Conservation (phyloP, 2,797 vertebrate species). For the Delichon dasypus region DNA sequence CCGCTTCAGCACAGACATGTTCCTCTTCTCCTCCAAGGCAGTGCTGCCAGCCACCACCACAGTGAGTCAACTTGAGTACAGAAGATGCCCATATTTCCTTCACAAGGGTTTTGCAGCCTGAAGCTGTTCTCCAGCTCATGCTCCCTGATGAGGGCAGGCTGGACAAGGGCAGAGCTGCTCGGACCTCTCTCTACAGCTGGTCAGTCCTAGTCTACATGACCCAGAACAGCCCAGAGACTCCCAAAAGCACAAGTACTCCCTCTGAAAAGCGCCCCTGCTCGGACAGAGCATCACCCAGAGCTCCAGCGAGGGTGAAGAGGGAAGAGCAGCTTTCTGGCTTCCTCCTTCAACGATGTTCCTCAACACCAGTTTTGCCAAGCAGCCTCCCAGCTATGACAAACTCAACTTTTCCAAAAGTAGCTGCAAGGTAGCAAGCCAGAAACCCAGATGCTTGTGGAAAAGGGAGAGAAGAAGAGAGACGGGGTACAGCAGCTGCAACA, state of each 20-base stretch:
- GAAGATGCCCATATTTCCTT: background rate
- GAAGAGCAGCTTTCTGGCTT: background rate
- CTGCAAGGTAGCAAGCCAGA: background rate
- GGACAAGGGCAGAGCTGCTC: background rate
- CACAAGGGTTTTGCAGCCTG: accelerated
- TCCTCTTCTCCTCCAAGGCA: background rate
- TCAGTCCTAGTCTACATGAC: background rate
- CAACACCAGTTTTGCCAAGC: background rate
- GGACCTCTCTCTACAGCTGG: background rate
- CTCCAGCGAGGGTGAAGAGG: accelerated
- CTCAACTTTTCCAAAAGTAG: background rate
- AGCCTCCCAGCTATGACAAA: background rate
- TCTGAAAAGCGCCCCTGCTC: background rate
- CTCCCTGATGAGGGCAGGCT: background rate
- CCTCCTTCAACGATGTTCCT: background rate
- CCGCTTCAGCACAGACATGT: background rate
- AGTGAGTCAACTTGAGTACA: background rate
- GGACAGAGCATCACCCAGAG: background rate
- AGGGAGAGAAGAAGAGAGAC: background rate
- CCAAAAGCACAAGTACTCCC: background rate
- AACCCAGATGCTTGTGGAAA: background rate
- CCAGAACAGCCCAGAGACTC: background rate
- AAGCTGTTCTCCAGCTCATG: background rate
- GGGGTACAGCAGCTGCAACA: background rate
- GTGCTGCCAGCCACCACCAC: background rate